Base-by-base conservation (phyloP, 2,888 invertebrate species). In the Copidosoma aretas region DNA sequence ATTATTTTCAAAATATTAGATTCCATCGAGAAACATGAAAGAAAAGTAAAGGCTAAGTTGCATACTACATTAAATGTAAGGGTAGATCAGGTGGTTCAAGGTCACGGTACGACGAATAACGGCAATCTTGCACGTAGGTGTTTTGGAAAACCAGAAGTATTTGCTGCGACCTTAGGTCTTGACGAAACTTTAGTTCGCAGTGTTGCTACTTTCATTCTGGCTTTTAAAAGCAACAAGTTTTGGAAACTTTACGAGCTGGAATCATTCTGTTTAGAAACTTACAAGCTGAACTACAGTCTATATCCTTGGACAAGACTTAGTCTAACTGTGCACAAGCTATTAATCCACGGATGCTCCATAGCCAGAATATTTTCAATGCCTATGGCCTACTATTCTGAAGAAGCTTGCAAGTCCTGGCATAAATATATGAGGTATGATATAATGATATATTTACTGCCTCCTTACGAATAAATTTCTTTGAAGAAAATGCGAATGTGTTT, bases 251-350 rank as follows among this genome's bases (percentile, higher is more conserved):
- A n/a, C n/a, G 25, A 60, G 2, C 25, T 51, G 19, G 25, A 60
- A 43, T 21, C 19, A 49, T 60, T 60, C n/a, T 60, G 49, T 24
- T 25, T 15, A n/a, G 49, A 60, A 46, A 60, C 60, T 22, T 60
- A n/a, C n/a, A n/a, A n/a, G n/a, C 8, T 8, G 32, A 60, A 15
- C 49, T 17, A 46, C 22, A 24, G 46, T 17, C 25, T 60, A 24
- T 60, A 46, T 49, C 46, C 51, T 43, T 60, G 60, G 60, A 5
- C 60, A 60, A 49, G 49, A 21, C 17, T 60, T n/a, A 60, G 24
- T 46, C 46, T 22, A n/a, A 60, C 60, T 12, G 3, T n/a, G n/a
- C n/a, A n/a, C n/a, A n/a, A n/a, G n/a, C n/a, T n/a, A n/a, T n/a
- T 60, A 10, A 41, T 12, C 19, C 60, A 60, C 24, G 49, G 60